Evolutionary conservation across 2,888 invertebrate genomes (phyloP).

Genomic region (Osmoderma eremita): DNA sequence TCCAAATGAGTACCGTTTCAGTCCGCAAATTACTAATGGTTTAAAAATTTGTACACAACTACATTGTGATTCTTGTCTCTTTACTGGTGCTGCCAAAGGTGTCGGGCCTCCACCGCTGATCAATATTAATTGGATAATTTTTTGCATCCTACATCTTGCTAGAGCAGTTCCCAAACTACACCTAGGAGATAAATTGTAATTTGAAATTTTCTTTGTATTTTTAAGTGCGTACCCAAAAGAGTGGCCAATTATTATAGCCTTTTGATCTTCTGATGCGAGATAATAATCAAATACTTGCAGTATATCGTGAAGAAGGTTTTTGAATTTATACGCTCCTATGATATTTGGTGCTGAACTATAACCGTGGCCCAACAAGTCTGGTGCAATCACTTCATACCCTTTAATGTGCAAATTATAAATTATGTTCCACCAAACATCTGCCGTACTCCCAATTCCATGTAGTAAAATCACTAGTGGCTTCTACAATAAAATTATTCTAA

Average conservation of each 20-base stretch:
- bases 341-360: conserved; percentile 70
- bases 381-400: conserved; percentile 73
- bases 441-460: conserved; percentile 75
- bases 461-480: conserved; percentile 71
- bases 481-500: conserved; percentile 45
- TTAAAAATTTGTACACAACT: conserved; percentile 66
- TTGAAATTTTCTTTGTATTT: not conserved
- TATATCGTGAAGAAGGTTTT: conserved; percentile 69
- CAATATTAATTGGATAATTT: conserved; percentile 71
- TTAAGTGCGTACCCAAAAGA: conserved; percentile 71
- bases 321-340: conserved; percentile 69
- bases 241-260: conserved; percentile 73
- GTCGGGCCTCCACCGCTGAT: conserved; percentile 77
- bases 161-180: conserved; percentile 73
- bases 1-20: conserved; percentile 62
- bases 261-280: conserved; percentile 64
- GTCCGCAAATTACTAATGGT: conserved; percentile 70
- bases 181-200: conserved; percentile 61
- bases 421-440: conserved; percentile 72
- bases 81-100: conserved; percentile 70
- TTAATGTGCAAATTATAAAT: conserved; percentile 68
- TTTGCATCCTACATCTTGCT: conserved; percentile 67
- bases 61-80: conserved; percentile 63
- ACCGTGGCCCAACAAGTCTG: conserved; percentile 76
- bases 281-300: conserved; percentile 71